phyloP scores from a whole-genome alignment of 2,888 invertebrate species.

The Tiliacea citrago region DNA sequence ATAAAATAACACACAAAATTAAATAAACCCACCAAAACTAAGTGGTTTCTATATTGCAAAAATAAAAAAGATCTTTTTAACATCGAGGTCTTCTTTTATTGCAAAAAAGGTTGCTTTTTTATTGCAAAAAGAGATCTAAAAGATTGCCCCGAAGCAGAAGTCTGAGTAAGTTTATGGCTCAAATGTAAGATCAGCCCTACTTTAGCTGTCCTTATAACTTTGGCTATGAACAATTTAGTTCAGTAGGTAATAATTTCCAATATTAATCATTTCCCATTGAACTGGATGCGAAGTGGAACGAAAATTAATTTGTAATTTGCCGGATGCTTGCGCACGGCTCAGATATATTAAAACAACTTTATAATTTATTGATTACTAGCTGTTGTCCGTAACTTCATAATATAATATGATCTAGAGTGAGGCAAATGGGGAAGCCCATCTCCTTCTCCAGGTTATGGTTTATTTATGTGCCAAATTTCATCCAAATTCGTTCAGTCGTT shows the following conservation, averaged over 20 bases:
- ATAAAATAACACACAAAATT: conserved; percentile 36
- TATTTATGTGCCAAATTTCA: no score
- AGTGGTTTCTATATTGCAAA: conserved; percentile 44
- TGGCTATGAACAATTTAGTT: conserved; percentile 54
- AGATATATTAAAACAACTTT: conserved; percentile 42
- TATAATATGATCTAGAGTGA: no score
- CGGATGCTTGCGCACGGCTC: conserved; percentile 57
- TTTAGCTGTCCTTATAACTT: conserved; percentile 51
- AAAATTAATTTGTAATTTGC: conserved; percentile 67
- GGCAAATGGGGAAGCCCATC: no score
- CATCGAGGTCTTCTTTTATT: conserved; percentile 35
- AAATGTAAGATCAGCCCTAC: conserved; percentile 37
- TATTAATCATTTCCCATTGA: conserved; percentile 58
- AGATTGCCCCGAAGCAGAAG: conserved; percentile 47
- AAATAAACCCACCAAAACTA: conserved; percentile 30
- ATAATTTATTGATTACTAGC: conserved; percentile 44
- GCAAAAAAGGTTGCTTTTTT: conserved; percentile 49
- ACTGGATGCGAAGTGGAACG: conserved; percentile 49
- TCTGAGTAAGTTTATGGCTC: conserved; percentile 42
- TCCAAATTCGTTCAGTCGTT: no score
- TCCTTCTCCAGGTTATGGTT: no score
- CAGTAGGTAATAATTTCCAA: conserved; percentile 55
- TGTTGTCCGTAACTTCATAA: no score
- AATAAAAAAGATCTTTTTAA: conserved; percentile 34
- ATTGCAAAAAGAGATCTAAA: conserved; percentile 51